phyloP scores from a whole-genome alignment of 2,113 vertebrate genomes.

The Brevimyrus niger region DNA sequence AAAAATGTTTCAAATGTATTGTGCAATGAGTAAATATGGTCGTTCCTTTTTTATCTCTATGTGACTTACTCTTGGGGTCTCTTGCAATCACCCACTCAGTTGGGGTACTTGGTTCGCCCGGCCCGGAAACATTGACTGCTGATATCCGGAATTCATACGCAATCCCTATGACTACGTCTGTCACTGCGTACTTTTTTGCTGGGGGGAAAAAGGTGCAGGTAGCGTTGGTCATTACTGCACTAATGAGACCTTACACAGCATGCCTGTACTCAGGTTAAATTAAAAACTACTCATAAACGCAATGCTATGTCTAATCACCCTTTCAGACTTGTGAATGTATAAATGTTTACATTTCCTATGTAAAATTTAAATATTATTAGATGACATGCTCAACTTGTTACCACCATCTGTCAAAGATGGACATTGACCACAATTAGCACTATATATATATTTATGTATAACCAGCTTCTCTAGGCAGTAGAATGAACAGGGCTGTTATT shows the following conservation, averaged over 20 bases:
- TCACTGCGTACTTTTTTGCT: conserved; percentile 65
- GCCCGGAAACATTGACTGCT: conserved; percentile 74
- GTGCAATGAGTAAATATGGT: not conserved
- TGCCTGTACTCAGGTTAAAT: not conserved
- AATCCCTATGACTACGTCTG: conserved; percentile 65
- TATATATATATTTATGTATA: not conserved
- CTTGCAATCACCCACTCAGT: conserved; percentile 69
- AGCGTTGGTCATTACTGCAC: not conserved
- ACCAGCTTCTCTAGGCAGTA: not conserved
- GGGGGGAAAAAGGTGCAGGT: conserved; percentile 9
- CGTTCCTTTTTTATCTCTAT: not conserved
- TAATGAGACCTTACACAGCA: not conserved
- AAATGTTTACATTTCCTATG: not conserved
- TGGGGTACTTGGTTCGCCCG: conserved; percentile 67
- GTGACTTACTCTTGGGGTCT: conserved; percentile 74
- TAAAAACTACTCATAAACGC: not conserved
- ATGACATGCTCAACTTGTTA: not conserved
- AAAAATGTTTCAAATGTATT: not conserved
- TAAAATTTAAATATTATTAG: not conserved
- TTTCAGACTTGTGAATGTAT: not conserved
- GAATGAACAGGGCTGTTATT: not conserved
- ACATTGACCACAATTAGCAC: not conserved
- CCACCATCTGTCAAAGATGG: not conserved
- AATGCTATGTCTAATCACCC: not conserved
- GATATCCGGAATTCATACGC: conserved; percentile 81